Base-by-base conservation (phyloP, 2,797 vertebrate species). In the Gephyroberyx darwinii region DNA sequence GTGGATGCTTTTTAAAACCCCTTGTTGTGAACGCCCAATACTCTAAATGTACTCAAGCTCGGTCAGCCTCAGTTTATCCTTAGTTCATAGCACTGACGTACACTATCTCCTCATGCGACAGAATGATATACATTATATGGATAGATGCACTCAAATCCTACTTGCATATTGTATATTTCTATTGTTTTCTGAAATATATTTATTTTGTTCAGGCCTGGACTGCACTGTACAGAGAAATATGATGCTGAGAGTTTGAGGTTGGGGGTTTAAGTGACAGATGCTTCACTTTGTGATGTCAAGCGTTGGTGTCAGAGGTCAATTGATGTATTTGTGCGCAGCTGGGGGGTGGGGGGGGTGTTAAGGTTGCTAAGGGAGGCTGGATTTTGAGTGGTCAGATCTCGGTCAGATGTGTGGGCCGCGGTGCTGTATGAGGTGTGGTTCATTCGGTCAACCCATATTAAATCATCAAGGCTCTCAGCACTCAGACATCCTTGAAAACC, bases 391-490 rank as follows among this genome's bases (percentile, higher is more conserved):
- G 78, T 81, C 72, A 64, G 77, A 73, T 80, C 71, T 65, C 59
- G 55, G 82, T 88, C 73, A 83, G 74, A 86, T 79, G 78, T 84
- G 84, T 77, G 86, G 83, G 69, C 30, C 70, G 56, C 47, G 41
- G 75, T 31, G 14, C 67, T 75, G 69, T 63, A 72, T 81, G 87
- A 91, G 88, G 91, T 92, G 90, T 91, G 91, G 90, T 92, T 89
- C 86, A 77, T 87, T 79, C 88, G 90, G 91, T 92, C 86, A 90
- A 90, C 90, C 88, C 90, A 82, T 89, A 92, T 92, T 92, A 92
- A 91, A 92, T 91, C 84, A 89, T 89, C 81, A 81, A 80, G 77
- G 80, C 88, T 89, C 79, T 91, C 78, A 84, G 84, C 88, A 89
- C 89, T 88, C 74, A 89, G 82, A 87, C 89, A 88, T 89, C 86